These are phyloP conservation scores for Eunapius fragilis DNA, from an alignment of 37 sponge, comb jelly and placozoan species.

Conservation along the genomic window DNA sequence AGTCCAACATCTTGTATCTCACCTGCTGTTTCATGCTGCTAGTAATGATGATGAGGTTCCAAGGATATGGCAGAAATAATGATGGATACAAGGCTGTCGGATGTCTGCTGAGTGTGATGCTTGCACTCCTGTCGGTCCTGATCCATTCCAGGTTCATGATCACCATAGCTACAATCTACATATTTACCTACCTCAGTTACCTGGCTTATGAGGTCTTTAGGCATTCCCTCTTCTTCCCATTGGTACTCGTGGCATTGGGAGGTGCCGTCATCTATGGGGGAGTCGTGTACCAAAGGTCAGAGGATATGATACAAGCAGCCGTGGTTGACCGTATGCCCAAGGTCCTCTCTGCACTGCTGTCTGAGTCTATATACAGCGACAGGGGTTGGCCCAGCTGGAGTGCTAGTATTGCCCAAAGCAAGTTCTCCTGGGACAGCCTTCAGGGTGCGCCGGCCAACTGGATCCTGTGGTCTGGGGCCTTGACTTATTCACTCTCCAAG, in stretches of 20 bases:
- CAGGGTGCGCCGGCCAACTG: not conserved
- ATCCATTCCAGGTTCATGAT: conserved; percentile 44
- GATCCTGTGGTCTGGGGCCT: conserved; percentile 25
- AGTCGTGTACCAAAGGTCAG: conserved; percentile 24
- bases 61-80: too few relatives aligned
- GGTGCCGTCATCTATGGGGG: conserved; percentile 12
- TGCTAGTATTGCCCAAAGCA: not conserved
- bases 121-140: conserved; percentile 39
- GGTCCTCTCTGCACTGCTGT: not conserved
- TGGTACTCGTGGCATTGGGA: conserved; percentile 31
- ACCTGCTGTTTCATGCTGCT: conserved; percentile 19
- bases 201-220: conserved; percentile 47
- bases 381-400: not conserved
- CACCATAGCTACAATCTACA: conserved; percentile 36
- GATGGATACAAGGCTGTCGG: too few relatives aligned
- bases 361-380: not conserved
- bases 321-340: not conserved
- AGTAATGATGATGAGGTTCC: not conserved
- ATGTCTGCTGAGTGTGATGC: conserved; percentile 18
- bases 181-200: conserved; percentile 47
- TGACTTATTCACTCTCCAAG: conserved; percentile 16
- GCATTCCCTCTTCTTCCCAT: conserved; percentile 35
- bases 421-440: not conserved
- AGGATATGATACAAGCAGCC: not conserved
- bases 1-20: conserved; percentile 41